Evolutionary conservation across 2,113 vertebrate species (phyloP).

Genomic region (Siphamia tubifer): DNA sequence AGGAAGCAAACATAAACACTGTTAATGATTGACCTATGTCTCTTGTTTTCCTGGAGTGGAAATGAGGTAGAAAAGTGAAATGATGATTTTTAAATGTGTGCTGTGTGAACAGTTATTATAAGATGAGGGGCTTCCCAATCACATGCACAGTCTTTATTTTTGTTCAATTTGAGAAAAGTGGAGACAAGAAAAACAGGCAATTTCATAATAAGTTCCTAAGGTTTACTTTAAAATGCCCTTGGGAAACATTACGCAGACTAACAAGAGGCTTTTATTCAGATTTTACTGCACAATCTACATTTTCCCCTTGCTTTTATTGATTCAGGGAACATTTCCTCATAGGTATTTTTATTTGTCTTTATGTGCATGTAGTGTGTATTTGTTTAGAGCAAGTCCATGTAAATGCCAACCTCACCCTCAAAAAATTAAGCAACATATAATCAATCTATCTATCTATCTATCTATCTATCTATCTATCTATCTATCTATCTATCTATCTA

Average conservation of each 20-base stretch:
- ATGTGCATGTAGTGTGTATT: not conserved
- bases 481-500: too few relatives aligned
- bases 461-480: too few relatives aligned
- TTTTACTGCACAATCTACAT: not conserved
- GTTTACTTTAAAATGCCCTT: not conserved
- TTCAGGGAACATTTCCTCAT: not conserved
- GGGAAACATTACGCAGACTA: not conserved
- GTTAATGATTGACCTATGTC: not conserved
- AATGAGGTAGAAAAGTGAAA: not conserved
- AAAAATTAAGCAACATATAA: too few relatives aligned
- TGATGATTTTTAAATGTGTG: not conserved
- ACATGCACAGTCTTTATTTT: too few relatives aligned
- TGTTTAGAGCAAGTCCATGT: too few relatives aligned
- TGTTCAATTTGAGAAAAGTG: too few relatives aligned
- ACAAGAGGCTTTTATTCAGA: not conserved
- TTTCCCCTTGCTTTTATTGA: not conserved
- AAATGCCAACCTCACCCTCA: too few relatives aligned
- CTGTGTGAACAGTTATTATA: not conserved
- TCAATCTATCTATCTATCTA: too few relatives aligned
- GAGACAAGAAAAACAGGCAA: not conserved
- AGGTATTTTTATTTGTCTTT: not conserved
- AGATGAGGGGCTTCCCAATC: too few relatives aligned
- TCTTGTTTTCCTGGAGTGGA: not conserved
- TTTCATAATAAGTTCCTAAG: not conserved
- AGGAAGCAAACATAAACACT: not conserved